phyloP scores from a whole-genome alignment of 1,140 invertebrate species.

The Venturia canescens region DNA sequence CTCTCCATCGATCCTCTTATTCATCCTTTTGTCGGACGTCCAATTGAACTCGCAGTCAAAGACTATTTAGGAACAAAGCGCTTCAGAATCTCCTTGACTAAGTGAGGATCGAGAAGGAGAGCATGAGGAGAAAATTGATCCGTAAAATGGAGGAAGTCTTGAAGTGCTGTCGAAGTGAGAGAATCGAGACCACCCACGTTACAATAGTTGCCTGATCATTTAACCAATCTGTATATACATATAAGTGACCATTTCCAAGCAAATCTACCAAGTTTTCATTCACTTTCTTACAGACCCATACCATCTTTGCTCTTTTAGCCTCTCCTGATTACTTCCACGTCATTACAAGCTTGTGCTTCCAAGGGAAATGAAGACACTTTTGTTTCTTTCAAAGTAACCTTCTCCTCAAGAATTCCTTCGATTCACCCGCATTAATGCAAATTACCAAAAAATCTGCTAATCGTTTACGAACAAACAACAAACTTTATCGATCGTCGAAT shows the following conservation, averaged over 20 bases:
- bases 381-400: not conserved
- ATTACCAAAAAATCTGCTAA: too few species aligned
- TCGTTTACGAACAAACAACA: too few species aligned
- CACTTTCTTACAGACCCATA: constrained; percentile 10
- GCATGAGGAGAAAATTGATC: constrained; percentile 12
- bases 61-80: constrained; percentile 44
- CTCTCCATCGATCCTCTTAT: not conserved
- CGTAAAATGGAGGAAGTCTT: constrained; percentile 36
- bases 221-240: not conserved
- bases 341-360: not conserved
- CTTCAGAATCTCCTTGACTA: constrained; percentile 1
- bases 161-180: constrained; percentile 31
- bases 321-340: not conserved
- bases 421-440: not conserved
- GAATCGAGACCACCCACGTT: constrained; percentile 11
- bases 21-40: not conserved
- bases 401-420: not conserved
- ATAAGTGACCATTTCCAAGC: not conserved
- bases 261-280: constrained; percentile 15
- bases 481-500: too few species aligned
- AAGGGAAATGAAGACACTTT: not conserved
- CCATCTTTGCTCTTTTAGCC: not conserved
- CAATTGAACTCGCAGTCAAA: constrained; percentile 27
- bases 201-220: constrained; percentile 34
- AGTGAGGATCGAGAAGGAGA: constrained; percentile 28